Evolutionary conservation across 2,888 invertebrate genomes (phyloP), one percentile per base, ranked within the genome.

Genomic region (Cephus rjabovi): DNA sequence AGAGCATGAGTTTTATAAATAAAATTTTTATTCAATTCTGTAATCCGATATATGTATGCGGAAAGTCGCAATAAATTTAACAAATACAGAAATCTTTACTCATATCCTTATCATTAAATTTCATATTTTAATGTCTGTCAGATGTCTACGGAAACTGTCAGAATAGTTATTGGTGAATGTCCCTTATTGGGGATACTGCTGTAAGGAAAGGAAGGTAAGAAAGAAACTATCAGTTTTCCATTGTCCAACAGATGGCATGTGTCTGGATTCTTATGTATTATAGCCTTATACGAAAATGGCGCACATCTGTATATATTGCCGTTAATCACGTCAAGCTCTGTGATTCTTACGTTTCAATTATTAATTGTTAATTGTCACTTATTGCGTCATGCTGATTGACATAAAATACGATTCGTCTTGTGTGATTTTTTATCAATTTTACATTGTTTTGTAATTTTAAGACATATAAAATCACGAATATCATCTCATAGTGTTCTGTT

Each of bases 1-100:
- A 87, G 99, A 99, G 93, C 99, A 99, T 89, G 99, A 99, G 92
- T 99, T 99, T 93, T 99, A 99, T 93, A 99, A 99, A 94, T 99
- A 98, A 95, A 88, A 78, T 56, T 34, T 78, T 15, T 37, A 79
- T 33, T 76, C 30, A 73, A 74, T 76, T 15, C 9, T 56, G 56
- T 56, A 56, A 56, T 56, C 23, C 23, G 23, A 56, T 56, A 56
- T 56, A 56, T 56, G 56, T 56, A 23, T 56, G 23, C 56, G 23
- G 23, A 56, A 56, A 23, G 23, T 33, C 69, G 35, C 23, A 76
- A 33, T 74, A 75, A 37, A 76, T 33, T 33, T 76, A 34, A 76
- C 33, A 23, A 56, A 56, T 15, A 40, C 23, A 23, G 56, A 15
- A 56, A 23, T 56, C 9, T 56, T 56, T 56, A 23, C 23, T 23